Conservation (phyloP, 2,113 vertebrate genomes). For the Arizona elegans region DNA sequence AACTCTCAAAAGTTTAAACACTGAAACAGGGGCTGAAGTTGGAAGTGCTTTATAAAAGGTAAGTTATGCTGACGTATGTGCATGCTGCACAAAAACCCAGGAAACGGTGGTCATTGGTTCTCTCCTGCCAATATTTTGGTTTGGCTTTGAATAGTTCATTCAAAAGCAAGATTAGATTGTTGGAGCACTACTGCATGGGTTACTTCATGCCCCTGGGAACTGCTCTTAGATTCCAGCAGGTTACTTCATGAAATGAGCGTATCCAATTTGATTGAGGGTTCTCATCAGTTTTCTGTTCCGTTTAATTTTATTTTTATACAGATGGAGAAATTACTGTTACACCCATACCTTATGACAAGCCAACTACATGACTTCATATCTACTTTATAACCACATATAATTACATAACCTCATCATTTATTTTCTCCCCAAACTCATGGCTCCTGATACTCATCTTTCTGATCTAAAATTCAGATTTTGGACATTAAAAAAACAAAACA, state of each 20-base stretch:
- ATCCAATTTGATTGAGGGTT: constrained; percentile 65
- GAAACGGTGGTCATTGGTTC: constrained; percentile 24
- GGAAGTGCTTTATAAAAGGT: not conserved
- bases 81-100: constrained; percentile 27
- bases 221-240: constrained; percentile 62
- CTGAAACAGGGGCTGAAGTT: not conserved
- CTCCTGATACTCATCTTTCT: constrained; percentile 59
- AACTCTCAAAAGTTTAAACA: not conserved
- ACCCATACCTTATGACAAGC: constrained; percentile 69
- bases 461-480: constrained; percentile 56
- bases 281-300: constrained; percentile 65
- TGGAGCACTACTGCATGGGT: constrained; percentile 46
- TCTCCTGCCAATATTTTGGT: constrained; percentile 37
- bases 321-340: constrained; percentile 72
- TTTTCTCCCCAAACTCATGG: constrained; percentile 66
- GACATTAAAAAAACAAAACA: constrained; percentile 19
- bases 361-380: constrained; percentile 73
- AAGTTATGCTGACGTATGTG: not conserved
- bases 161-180: constrained; percentile 50
- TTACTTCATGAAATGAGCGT: constrained; percentile 63
- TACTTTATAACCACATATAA: constrained; percentile 63
- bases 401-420: constrained; percentile 68
- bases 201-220: constrained; percentile 48
- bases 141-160: constrained; percentile 37
- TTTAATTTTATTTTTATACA: constrained; percentile 66